Conservation (phyloP, 1,140 invertebrate species). For the Trichonephila clavata region DNA sequence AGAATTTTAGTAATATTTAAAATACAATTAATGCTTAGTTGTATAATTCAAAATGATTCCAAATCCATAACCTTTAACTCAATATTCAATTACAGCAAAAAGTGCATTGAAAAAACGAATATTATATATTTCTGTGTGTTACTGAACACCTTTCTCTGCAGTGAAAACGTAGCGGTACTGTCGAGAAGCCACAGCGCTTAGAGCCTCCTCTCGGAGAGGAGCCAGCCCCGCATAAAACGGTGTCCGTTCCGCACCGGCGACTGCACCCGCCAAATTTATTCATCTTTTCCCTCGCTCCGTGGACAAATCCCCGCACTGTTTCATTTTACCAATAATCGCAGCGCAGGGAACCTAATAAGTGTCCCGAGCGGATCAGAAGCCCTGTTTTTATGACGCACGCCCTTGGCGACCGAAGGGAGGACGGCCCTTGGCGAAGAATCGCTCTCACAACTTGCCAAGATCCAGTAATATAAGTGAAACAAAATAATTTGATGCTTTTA, state of each 20-base stretch:
- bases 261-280: slow-evolving; percentile 17
- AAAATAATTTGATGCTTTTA: too few relatives aligned
- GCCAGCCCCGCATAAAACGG: background rate
- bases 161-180: too few relatives aligned
- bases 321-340: slow-evolving; percentile 39
- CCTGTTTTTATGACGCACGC: slow-evolving; percentile 10
- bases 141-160: too few relatives aligned
- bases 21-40: too few relatives aligned
- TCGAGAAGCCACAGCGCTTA: background rate
- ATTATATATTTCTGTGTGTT: too few relatives aligned
- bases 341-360: slow-evolving; percentile 1
- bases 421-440: slow-evolving; percentile 7
- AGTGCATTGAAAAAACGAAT: too few relatives aligned
- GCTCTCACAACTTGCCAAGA: background rate
- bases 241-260: background rate
- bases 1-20: too few relatives aligned
- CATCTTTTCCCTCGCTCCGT: background rate
- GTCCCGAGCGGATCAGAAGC: background rate
- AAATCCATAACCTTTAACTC: too few relatives aligned
- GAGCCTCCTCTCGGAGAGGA: background rate
- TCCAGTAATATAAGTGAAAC: too few relatives aligned
- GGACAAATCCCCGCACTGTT: slow-evolving; percentile 23
- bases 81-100: too few relatives aligned
- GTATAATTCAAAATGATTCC: too few relatives aligned
- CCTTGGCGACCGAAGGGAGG: background rate